Evolutionary conservation across 2,888 invertebrate genomes (phyloP).

Genomic region (Drosophila pseudotalamancana): DNA sequence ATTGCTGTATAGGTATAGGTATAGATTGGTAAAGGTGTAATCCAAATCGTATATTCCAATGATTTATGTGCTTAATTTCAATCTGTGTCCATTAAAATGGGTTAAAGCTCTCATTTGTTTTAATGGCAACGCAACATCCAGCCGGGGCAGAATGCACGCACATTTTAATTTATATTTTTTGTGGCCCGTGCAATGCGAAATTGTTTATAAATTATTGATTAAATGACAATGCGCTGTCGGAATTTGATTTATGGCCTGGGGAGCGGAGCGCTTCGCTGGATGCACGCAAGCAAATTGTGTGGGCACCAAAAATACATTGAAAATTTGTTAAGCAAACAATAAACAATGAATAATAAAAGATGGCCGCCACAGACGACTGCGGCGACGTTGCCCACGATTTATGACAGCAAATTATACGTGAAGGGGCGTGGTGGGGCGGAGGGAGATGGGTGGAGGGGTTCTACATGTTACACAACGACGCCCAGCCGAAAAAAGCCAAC

Average conservation of each 20-base stretch:
- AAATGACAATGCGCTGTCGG: conserved; percentile 81
- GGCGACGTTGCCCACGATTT: conserved; percentile 49
- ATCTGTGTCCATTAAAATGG: conserved; percentile 52
- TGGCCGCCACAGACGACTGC: conserved; percentile 54
- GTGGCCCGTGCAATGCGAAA: conserved; percentile 46
- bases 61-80: conserved; percentile 46
- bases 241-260: conserved; percentile 78
- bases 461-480: conserved; percentile 48
- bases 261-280: conserved; percentile 31
- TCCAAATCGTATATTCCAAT: conserved; percentile 15
- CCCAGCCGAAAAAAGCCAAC: conserved; percentile 20
- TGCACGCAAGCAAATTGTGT: conserved; percentile 68
- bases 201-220: conserved; percentile 82
- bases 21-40: background rate
- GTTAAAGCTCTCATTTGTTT: conserved; percentile 53
- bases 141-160: conserved; percentile 33
- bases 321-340: conserved; percentile 76
- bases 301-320: conserved; percentile 62
- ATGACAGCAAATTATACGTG: conserved; percentile 71
- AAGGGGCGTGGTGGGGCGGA: too few species aligned
- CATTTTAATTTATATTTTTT: conserved; percentile 36
- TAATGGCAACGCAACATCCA: conserved; percentile 23
- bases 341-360: conserved; percentile 74
- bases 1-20: too few species aligned
- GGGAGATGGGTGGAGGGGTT: too few species aligned